Evolutionary conservation across 2,797 vertebrate species (phyloP), one percentile per base, ranked within the genome.

Genomic region (Smutsia gigantea): DNA sequence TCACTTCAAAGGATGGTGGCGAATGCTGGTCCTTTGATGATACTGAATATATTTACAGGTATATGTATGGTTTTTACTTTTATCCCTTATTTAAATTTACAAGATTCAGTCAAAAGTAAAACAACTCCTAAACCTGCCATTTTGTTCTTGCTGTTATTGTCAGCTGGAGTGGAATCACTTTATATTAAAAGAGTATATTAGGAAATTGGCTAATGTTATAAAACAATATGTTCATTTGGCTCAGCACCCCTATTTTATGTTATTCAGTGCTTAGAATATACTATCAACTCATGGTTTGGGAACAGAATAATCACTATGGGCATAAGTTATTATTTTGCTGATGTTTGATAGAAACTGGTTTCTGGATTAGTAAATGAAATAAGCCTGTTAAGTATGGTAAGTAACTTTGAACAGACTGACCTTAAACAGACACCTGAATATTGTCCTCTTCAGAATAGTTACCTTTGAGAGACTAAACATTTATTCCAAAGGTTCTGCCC

Each of bases 161-260:
- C 49, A 87, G 29, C n/a, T 42, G 49, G 17, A 83, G 19, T 78
- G 34, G 31, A 84, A 87, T 95, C 42, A 89, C 14, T 92, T 92
- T 94, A 13, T 90, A 10, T 74, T 90, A 87, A 59, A 57, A 74
- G 57, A 97, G 13, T 69, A 93, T 93, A 68, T 82, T 69, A 69
- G 69, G 53, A 92, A 86, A 89, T 49, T 90, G 34, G 21, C 51
- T 79, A 39, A 82, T 86, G 29, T 75, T 95, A n/a, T 77, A 51
- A 90, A 94, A 91, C 31, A 92, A 23, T 68, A 39, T 79, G 37
- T 13, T 92, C 34, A 51, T 17, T 83, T 78, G 63, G 29, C 64
- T 78, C 42, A 69, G 39, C 25, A 78, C 46, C 21, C 74, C 51
- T 53, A 64, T 74, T 85, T 95, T 86, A 81, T 10, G 42, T 25